A percentile compares a stretch with the other conserved stretches of the same genome.
phyloP scores from a whole-genome alignment of 2,797 vertebrate species.

The Poecile montanus region DNA sequence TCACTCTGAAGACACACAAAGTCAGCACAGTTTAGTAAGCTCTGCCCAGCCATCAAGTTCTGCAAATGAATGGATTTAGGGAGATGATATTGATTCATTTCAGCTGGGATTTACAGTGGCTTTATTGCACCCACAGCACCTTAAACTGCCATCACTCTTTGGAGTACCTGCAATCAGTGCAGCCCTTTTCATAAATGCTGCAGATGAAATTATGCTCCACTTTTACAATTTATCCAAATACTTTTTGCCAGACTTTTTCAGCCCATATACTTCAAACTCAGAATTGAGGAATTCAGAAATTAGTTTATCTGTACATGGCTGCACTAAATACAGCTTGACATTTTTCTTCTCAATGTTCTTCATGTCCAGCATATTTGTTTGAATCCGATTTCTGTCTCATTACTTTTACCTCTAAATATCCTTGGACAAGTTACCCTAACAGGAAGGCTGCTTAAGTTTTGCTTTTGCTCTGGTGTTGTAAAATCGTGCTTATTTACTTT shows the following conservation, averaged over 20 bases:
- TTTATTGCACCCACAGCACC: background rate
- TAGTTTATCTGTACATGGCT: background rate
- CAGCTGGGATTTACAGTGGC: background rate
- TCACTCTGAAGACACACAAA: background rate
- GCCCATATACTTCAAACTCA: background rate
- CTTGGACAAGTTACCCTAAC: background rate
- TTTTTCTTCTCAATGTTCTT: background rate
- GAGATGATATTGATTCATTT: slow-evolving; percentile 18
- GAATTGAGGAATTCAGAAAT: background rate
- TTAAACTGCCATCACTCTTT: background rate
- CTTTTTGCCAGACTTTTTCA: background rate
- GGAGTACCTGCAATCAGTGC: background rate
- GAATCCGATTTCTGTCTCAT: background rate
- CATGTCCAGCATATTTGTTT: background rate
- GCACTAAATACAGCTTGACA: background rate
- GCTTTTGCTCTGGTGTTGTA: background rate
- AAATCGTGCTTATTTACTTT: background rate
- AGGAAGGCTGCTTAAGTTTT: background rate
- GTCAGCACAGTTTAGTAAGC: background rate
- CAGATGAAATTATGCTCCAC: background rate
- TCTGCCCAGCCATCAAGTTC: background rate
- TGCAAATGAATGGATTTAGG: background rate
- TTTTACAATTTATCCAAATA: background rate
- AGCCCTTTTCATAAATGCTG: background rate
- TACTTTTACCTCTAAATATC: background rate